A percentile compares a stretch with the other conserved stretches of the same genome.
These are phyloP conservation scores for Cliona cf. orientalis DNA, from an alignment of 37 sponge, comb jelly and placozoan genomes.

Conservation along the genomic window DNA sequence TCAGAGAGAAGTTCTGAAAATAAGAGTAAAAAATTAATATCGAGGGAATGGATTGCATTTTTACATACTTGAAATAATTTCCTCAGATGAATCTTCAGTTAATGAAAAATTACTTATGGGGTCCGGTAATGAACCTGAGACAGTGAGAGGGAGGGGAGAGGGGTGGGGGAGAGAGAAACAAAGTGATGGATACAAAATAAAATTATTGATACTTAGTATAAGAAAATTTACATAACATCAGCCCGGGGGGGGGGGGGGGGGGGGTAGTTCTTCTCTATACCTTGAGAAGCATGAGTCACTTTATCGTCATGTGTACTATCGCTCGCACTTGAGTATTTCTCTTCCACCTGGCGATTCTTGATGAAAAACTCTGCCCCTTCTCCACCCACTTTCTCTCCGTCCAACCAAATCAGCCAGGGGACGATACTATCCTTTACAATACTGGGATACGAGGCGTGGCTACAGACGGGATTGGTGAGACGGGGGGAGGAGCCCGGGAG, in stretches of 20 bases:
- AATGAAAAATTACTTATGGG: too few relatives aligned
- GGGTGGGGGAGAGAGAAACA: slow-evolving; percentile 1
- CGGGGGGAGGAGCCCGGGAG: not conserved
- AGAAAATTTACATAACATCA: not conserved
- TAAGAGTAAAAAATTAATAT: too few relatives aligned
- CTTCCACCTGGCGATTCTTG: not conserved
- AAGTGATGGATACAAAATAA: not conserved
- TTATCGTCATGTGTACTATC: not conserved
- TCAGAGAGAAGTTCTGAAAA: too few relatives aligned
- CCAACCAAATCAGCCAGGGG: slow-evolving; percentile 32
- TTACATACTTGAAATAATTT: too few relatives aligned
- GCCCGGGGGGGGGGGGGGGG: not conserved
- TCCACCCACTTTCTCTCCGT: slow-evolving; percentile 23
- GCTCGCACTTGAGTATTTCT: not conserved
- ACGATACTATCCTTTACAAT: slow-evolving; percentile 10
- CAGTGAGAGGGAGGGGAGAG: not conserved
- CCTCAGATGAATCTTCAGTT: too few relatives aligned
- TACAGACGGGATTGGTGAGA: slow-evolving; percentile 37
- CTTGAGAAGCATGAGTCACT: not conserved
- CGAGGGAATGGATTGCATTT: too few relatives aligned
- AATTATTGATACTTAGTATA: not conserved
- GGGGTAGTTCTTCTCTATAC: too few relatives aligned
- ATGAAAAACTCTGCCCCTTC: not conserved
- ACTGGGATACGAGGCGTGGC: not conserved
- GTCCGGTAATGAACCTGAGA: too few relatives aligned